phyloP scores from a whole-genome alignment of 2,888 invertebrate species.

The Gymnosoma rotundatum region DNA sequence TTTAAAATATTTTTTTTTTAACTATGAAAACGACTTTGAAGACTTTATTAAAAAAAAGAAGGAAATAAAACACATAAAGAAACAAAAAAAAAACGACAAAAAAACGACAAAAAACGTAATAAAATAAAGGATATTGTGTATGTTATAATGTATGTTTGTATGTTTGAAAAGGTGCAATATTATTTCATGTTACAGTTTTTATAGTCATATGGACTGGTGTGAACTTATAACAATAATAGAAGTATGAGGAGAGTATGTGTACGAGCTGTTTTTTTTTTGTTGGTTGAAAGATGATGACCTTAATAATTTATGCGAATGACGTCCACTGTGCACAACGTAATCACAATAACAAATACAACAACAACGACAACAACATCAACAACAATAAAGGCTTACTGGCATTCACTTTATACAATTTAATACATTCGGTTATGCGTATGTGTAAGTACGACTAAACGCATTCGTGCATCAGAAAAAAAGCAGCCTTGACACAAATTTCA shows the following conservation, averaged over 20 bases:
- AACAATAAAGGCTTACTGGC: conserved; percentile 56
- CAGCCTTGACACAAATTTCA: conserved; percentile 73
- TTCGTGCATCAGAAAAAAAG: conserved; percentile 45
- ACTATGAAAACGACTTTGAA: conserved; percentile 50
- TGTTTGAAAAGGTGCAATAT: conserved; percentile 46
- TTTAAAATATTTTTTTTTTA: conserved; percentile 27
- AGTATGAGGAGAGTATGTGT: conserved; percentile 36
- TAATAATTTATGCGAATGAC: conserved; percentile 70
- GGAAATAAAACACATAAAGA: neutral
- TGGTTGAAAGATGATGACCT: conserved; percentile 70
- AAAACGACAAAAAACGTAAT: conserved; percentile 33
- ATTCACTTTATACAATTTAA: conserved; percentile 5
- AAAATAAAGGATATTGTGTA: conserved; percentile 31
- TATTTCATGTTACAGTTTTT: neutral
- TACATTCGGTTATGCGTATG: neutral
- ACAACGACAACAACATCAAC: conserved; percentile 71
- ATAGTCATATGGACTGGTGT: neutral
- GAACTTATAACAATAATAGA: conserved; percentile 4
- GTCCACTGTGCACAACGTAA: conserved; percentile 72
- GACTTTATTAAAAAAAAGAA: conserved; percentile 57
- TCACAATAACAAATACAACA: conserved; percentile 68
- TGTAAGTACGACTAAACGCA: conserved; percentile 45
- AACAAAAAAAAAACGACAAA: too few relatives aligned
- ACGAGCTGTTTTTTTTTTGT: conserved; percentile 53
- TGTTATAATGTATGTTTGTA: conserved; percentile 12